A percentile compares a stretch with the other conserved stretches of the same genome.
Evolutionary conservation across 2,113 vertebrate genomes (phyloP).

Genomic region (Smithornis capensis): DNA sequence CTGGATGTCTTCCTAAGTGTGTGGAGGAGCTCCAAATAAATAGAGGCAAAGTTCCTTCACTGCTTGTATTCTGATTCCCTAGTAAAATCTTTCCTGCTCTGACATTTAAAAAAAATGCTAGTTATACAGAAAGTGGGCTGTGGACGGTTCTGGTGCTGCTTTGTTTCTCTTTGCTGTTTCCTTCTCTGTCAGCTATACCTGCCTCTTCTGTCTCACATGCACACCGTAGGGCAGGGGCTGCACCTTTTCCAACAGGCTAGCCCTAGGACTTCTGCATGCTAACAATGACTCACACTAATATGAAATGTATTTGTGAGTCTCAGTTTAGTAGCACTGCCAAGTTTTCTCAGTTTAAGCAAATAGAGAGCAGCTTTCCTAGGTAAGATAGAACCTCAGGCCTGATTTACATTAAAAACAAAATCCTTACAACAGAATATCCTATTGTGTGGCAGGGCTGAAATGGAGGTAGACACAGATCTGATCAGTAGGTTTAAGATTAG

Average conservation of each 20-base stretch:
- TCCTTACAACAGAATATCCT: neutral
- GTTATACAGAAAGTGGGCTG: neutral
- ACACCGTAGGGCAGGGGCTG: neutral
- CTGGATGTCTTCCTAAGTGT: neutral
- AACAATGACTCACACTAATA: neutral
- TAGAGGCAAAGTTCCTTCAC: neutral
- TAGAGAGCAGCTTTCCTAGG: neutral
- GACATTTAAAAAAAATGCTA: neutral
- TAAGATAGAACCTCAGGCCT: neutral
- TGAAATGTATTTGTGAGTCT: neutral
- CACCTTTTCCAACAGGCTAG: neutral
- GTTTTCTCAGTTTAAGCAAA: neutral
- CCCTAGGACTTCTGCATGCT: neutral
- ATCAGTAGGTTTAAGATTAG: neutral
- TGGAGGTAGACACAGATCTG: neutral
- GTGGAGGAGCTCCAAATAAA: neutral
- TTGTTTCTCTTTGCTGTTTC: neutral
- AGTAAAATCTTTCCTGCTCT: neutral
- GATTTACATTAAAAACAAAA: neutral
- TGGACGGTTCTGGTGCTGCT: accelerated
- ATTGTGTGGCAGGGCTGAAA: neutral
- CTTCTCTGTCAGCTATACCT: neutral
- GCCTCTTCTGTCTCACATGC: neutral
- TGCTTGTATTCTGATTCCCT: neutral
- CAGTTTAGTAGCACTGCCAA: neutral